These are phyloP conservation scores for Gryllus bimaculatus DNA, from an alignment of 1,140 invertebrate genomes.

Conservation along the genomic window DNA sequence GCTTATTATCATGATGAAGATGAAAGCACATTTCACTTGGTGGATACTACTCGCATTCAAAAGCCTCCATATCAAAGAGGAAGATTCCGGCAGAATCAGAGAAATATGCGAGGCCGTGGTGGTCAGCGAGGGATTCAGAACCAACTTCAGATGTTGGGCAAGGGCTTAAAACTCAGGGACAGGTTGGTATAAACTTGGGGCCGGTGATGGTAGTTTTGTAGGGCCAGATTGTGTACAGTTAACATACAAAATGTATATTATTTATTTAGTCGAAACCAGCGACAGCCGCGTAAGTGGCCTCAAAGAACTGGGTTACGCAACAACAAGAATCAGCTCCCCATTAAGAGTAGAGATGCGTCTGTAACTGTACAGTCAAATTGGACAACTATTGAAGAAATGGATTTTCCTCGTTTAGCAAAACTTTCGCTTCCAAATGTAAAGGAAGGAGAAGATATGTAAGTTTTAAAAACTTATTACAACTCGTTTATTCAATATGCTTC, in stretches of 20 bases:
- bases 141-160: conserved; percentile 49
- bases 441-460: conserved; percentile 64
- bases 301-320: conserved; percentile 66
- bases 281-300: conserved; percentile 64
- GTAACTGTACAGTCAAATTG: conserved; percentile 94
- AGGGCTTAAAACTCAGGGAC: conserved; percentile 37
- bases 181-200: neutral
- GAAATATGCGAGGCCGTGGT: conserved; percentile 66
- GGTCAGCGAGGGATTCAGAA: conserved; percentile 57
- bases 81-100: conserved; percentile 69
- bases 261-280: conserved; percentile 9
- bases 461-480: conserved; percentile 20
- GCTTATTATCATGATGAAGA: conserved; percentile 97
- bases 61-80: conserved; percentile 85
- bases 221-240: neutral
- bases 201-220: neutral
- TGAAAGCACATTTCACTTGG: conserved; percentile 95
- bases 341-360: conserved; percentile 94
- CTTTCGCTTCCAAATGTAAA: conserved; percentile 80
- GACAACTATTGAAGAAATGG: conserved; percentile 98
- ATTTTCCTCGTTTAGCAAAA: conserved; percentile 90
- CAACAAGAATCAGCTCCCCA: conserved; percentile 62
- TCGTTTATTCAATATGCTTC: neutral
- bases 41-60: conserved; percentile 85
- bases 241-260: neutral